Conservation (phyloP, 2,888 invertebrate genomes). For the Lepas anatifera region DNA sequence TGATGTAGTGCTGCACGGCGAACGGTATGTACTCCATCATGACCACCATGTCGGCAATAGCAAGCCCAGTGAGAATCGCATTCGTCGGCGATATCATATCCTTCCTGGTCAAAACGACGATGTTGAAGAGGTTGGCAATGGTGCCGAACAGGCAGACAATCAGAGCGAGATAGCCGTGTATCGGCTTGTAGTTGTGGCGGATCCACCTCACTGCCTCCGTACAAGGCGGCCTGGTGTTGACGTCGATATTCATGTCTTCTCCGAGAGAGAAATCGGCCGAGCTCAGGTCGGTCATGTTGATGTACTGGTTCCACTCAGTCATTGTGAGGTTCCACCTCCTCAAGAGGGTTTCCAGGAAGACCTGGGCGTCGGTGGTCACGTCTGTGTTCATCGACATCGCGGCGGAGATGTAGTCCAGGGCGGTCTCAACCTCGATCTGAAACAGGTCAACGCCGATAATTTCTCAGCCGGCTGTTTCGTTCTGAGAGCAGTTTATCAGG, state of each 20-base stretch:
- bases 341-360: neutral
- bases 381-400: neutral
- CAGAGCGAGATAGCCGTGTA: slow-evolving; percentile 76
- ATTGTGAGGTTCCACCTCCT: neutral
- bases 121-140: slow-evolving; percentile 80
- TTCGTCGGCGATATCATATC: slow-evolving; percentile 87
- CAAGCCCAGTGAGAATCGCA: slow-evolving; percentile 75
- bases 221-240: slow-evolving; percentile 30
- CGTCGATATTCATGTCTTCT: neutral
- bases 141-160: slow-evolving; percentile 81
- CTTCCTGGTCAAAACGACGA: slow-evolving; percentile 72
- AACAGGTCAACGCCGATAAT: neutral
- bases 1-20: slow-evolving; percentile 64
- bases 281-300: neutral
- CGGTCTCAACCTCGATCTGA: neutral
- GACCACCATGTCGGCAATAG: slow-evolving; percentile 86
- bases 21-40: slow-evolving; percentile 86
- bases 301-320: neutral
- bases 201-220: slow-evolving; percentile 47
- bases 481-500: too few species aligned
- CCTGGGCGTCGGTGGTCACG: neutral
- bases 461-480: neutral
- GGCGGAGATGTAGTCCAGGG: neutral
- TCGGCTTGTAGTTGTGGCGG: slow-evolving; percentile 49
- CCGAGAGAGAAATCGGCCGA: neutral